Evolutionary conservation across 2,113 vertebrate genomes (phyloP), one percentile per base, ranked within the genome.

Genomic region (Leptosomus discolor): DNA sequence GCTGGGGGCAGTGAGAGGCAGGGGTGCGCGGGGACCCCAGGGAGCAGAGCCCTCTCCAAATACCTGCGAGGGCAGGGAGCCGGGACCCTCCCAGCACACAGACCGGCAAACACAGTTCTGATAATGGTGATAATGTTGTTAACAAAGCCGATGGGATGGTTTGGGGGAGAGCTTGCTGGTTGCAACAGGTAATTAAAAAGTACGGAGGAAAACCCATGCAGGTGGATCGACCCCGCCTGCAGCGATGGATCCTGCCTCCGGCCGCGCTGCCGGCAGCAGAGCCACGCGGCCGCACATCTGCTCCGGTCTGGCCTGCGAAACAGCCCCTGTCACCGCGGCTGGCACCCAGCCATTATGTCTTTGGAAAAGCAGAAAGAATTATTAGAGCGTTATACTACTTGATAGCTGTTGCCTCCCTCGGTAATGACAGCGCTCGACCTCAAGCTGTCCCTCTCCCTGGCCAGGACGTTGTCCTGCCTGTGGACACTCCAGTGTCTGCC

Each of bases 321-420:
- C 93, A 56, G 96, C 82, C 85, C 97, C 97, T n/a, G 96, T 46
- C 97, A 88, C 83, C 3, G 39, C 94, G 60, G 85, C 94, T 97
- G 97, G 92, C 97, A 97, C 90, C 90, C 51, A 24, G 93, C 85
- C 92, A 83, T 91, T 15, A 68, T 57, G 96, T 80, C 97, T 96
- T 83, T 90, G 97, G 95, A 54, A 95, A 90, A 96, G 95, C 97
- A 91, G 94, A 60, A 84, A 73, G 96, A 96, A 93, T 97, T 96
- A 96, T 87, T 76, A 85, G 88, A 87, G 84, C 94, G 76, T 97
- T 78, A 83, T 77, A 17, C 64, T 84, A 90, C 89, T 90, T 75
- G 97, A 76, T 90, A 97, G 98, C 97, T 87, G 74, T 68, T 81
- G 53, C 84, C 90, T 95, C 91, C 63, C 82, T 95, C 11, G 26